A percentile compares a stretch with the other conserved stretches of the same genome.
Evolutionary conservation across 37 sponge, comb jelly and placozoan species (phyloP).

Genomic region (Tethya wilhelma): DNA sequence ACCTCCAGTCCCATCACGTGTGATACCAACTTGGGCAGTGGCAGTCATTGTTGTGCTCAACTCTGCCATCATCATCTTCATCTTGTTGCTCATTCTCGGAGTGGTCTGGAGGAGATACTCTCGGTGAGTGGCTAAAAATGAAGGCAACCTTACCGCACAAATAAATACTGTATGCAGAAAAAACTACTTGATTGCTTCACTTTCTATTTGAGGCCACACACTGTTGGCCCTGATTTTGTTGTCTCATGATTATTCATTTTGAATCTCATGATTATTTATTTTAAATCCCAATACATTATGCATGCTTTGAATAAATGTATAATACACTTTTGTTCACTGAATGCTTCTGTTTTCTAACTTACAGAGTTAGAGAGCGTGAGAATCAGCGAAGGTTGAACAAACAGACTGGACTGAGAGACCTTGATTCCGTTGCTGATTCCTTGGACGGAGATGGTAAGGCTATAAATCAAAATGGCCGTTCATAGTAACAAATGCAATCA

Average conservation of each 20-base stretch:
- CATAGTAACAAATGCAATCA: no score
- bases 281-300: no score
- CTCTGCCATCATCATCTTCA: slow-evolving; percentile 60
- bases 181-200: no score
- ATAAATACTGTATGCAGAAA: no score
- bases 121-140: slow-evolving; percentile 6
- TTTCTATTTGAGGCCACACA: no score
- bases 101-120: slow-evolving; percentile 51
- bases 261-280: background rate
- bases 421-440: slow-evolving; percentile 42
- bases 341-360: background rate
- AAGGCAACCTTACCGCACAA: no score
- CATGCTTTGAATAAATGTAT: no score
- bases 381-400: slow-evolving; percentile 56
- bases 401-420: slow-evolving; percentile 28
- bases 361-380: slow-evolving; percentile 39
- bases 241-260: background rate
- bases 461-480: no score
- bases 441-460: background rate
- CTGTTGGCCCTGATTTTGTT: no score
- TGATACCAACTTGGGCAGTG: slow-evolving; percentile 75
- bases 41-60: slow-evolving; percentile 67
- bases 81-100: slow-evolving; percentile 47
- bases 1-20: background rate
- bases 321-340: no score